Percentiles rank a stretch among this genome's conserved stretches.
Evolutionary conservation across 2,113 vertebrate genomes (phyloP).

Genomic region (Actenoides hombroni): DNA sequence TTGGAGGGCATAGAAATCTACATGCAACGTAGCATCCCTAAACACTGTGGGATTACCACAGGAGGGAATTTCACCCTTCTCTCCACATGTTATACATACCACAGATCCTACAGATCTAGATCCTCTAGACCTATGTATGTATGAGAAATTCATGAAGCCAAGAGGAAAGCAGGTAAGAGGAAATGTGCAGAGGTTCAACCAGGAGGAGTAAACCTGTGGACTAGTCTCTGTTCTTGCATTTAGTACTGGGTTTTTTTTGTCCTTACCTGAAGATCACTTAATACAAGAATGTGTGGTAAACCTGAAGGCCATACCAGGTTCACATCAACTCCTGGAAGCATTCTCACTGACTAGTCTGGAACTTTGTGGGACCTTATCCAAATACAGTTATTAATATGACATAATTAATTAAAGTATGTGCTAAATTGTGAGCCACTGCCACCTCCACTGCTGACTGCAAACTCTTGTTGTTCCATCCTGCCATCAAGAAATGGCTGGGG

Average conservation of each 20-base stretch:
- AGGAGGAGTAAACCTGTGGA: background rate
- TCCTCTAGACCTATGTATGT: background rate
- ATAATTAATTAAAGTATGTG: background rate
- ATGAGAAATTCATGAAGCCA: background rate
- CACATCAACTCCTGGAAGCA: background rate
- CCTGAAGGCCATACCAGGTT: background rate
- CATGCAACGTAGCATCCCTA: background rate
- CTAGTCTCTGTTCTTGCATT: background rate
- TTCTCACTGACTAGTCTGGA: background rate
- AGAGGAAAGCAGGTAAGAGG: background rate
- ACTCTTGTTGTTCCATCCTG: background rate
- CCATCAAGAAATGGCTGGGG: background rate
- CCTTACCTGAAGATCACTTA: background rate
- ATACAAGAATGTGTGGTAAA: background rate
- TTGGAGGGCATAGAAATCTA: background rate
- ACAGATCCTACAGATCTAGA: background rate
- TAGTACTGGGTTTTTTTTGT: rapidly evolving
- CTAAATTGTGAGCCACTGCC: background rate
- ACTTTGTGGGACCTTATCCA: background rate
- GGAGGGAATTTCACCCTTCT: background rate
- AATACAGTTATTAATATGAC: background rate
- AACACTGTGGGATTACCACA: background rate
- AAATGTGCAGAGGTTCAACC: background rate
- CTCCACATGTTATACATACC: rapidly evolving
- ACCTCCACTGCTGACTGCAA: background rate